Evolutionary conservation across 2,797 vertebrate genomes (phyloP).

Genomic region (Spinibarbus caldwelli): DNA sequence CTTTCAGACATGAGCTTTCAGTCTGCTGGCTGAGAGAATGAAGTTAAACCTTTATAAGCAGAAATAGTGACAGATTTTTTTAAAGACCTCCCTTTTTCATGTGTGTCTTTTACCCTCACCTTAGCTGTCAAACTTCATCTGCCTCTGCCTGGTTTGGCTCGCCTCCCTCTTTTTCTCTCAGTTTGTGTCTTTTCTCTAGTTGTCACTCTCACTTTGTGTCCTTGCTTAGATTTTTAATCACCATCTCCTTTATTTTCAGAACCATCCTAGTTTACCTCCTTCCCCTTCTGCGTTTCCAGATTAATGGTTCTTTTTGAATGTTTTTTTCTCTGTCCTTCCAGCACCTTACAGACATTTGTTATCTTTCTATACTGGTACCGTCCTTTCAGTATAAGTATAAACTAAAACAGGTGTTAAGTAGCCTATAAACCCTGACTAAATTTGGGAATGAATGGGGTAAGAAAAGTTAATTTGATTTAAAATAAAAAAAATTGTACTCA

Average conservation of each 20-base stretch:
- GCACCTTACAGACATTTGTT: neutral
- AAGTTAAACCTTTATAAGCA: constrained; percentile 12
- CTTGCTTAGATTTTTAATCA: constrained; percentile 31
- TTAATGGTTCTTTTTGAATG: neutral
- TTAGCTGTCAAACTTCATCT: constrained; percentile 56
- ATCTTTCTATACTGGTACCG: neutral
- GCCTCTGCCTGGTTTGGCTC: constrained; percentile 34
- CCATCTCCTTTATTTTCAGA: constrained; percentile 8
- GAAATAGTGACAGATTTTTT: neutral
- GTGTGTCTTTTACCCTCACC: constrained; percentile 51
- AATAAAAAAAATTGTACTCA: neutral
- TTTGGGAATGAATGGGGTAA: neutral
- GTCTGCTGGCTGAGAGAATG: neutral
- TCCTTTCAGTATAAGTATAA: neutral
- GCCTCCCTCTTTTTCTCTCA: neutral
- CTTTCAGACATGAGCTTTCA: neutral
- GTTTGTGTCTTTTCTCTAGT: constrained; percentile 40
- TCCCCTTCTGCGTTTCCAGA: neutral
- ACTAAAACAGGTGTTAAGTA: no score
- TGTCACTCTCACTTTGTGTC: constrained; percentile 41
- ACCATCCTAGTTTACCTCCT: neutral
- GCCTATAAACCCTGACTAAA: neutral
- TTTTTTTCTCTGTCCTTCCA: neutral
- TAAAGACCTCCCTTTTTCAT: constrained; percentile 19
- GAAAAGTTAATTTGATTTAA: neutral